Base-by-base conservation (phyloP, 2,113 vertebrate genomes). In the Hymenochirus boettgeri region DNA sequence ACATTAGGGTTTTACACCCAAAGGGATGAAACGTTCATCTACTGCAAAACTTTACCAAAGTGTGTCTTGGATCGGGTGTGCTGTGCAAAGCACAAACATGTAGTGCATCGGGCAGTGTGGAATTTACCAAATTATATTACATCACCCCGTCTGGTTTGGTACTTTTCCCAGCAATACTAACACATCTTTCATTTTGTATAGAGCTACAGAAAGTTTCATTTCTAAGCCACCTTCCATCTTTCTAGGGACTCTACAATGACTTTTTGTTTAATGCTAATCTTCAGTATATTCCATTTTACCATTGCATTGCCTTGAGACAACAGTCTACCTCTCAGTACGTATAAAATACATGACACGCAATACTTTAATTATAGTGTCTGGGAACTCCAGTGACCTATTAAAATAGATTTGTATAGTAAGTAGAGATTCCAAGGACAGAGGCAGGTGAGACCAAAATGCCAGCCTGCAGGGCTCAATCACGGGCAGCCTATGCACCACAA, bases 361-460 rank as follows among this genome's bases (percentile, higher is more conserved):
- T 79, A 84, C 77, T 73, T 77, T 90, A 89, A 88, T 90, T 88
- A 84, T 42, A 86, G 76, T 78, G 77, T 80, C 82, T 77, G 77
- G 54, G 72, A 73, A 76, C 75, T 83, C 77, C 82, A 80, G 75
- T 81, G 74, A 76, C 75, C 82, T 74, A 84, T 86, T 88, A 84
- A 79, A 78, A 64, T 71, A 77, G 74, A 75, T 82, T 79, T 83
- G 74, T 76, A 73, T 77, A 73, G 71, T 31, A 61, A 65, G 75
- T 51, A 79, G 70, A 75, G 81, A 80, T 82, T 80, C 74, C 27
- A 72, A 77, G 74, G 75, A 47, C 66, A 82, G 79, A 70, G 76
- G 82, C 87, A 88, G 85, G 85, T 88, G 88, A 84, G 73, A 75
- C 78, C 46, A 50, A 48, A 46, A 74, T 67, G 75, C 74, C 65